Conservation (phyloP, 2,113 vertebrate species). For the Syngnathoides biaculeatus region DNA sequence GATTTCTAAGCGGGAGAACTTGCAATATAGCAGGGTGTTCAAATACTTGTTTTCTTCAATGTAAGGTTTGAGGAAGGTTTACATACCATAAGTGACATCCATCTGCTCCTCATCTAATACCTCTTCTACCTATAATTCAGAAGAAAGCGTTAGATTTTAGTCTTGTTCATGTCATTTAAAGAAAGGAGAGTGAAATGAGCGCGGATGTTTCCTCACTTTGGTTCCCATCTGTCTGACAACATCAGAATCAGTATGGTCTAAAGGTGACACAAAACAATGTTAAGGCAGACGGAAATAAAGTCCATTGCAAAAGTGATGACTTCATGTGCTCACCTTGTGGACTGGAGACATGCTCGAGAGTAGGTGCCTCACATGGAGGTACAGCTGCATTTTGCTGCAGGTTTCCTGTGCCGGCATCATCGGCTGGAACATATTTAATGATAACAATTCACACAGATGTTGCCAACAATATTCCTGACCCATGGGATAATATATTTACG, state of each 20-base stretch:
- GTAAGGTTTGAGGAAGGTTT: neutral
- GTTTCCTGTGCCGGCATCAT: neutral
- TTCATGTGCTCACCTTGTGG: constrained; percentile 29
- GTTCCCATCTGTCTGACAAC: neutral
- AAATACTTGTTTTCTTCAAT: too few relatives aligned
- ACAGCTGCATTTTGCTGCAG: neutral
- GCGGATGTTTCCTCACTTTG: constrained; percentile 27
- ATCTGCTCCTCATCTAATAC: constrained; percentile 6
- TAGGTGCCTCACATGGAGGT: neutral
- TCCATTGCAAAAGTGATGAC: neutral
- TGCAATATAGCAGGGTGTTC: too few relatives aligned
- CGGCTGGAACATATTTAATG: neutral
- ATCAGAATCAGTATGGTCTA: constrained; percentile 39
- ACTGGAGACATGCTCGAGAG: neutral
- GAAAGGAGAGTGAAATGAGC: neutral
- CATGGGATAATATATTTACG: constrained; percentile 13
- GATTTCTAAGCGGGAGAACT: too few relatives aligned
- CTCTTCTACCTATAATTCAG: constrained; percentile 26
- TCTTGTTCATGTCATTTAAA: neutral
- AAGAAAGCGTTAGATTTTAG: neutral
- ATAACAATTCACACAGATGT: neutral
- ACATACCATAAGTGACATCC: constrained; percentile 31
- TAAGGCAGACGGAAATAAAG: neutral
- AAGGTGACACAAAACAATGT: neutral
- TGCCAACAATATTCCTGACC: neutral